Percentiles rank a stretch among this genome's conserved stretches.
These are phyloP conservation scores for Buathra laborator DNA, from an alignment of 2,888 invertebrate species.

Conservation along the genomic window DNA sequence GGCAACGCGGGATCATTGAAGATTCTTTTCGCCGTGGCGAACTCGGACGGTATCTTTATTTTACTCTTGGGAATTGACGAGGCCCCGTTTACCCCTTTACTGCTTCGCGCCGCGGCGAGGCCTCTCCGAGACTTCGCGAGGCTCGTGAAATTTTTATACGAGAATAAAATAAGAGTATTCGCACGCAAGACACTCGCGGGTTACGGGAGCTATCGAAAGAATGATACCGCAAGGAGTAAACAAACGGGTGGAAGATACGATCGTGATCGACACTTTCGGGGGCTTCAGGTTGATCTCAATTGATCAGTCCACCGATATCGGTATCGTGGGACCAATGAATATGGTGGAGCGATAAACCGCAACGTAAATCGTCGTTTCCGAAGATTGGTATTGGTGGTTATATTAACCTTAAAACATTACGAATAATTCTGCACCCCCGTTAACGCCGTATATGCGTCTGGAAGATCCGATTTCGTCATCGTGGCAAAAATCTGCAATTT, in stretches of 20 bases:
- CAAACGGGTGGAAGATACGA: constrained; percentile 57
- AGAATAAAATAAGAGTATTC: constrained; percentile 1
- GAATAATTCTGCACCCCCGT: too few relatives aligned
- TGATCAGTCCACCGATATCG: constrained; percentile 17
- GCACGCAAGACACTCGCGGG: background rate
- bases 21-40: constrained; percentile 23
- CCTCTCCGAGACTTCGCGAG: constrained; percentile 14
- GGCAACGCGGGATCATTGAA: constrained; percentile 29
- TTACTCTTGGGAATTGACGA: constrained; percentile 61
- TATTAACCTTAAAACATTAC: too few relatives aligned
- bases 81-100: constrained; percentile 47
- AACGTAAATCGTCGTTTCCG: too few relatives aligned
- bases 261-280: constrained; percentile 52
- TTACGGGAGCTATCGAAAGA: constrained; percentile 19
- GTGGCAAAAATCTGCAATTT: too few relatives aligned
- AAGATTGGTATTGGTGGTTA: too few relatives aligned
- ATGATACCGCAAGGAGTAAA: constrained; percentile 43
- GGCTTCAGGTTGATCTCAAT: background rate
- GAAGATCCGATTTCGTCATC: too few relatives aligned
- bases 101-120: constrained; percentile 10
- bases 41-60: constrained; percentile 41
- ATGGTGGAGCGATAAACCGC: too few relatives aligned
- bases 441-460: too few relatives aligned
- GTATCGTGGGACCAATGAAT: background rate
- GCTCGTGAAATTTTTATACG: constrained; percentile 32